Conservation (phyloP, 1,140 invertebrate species). For the Drosophila ogumai region DNA sequence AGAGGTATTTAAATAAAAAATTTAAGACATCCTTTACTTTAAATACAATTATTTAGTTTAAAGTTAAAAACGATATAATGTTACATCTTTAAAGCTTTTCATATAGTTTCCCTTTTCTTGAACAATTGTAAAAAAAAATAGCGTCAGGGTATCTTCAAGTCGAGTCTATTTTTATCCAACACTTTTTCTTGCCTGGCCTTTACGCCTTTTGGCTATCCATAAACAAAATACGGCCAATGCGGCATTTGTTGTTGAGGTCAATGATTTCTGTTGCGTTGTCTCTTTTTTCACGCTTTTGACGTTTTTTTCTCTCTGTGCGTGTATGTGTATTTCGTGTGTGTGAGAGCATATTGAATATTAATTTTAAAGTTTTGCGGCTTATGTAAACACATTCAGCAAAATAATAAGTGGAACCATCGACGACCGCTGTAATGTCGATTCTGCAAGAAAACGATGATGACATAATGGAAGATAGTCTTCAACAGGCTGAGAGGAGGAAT, state of each 20-base stretch:
- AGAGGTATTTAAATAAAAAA: too few species aligned
- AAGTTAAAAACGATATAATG: neutral
- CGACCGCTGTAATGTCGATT: slow-evolving; percentile 58
- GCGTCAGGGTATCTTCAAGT: slow-evolving; percentile 25
- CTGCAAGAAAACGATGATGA: slow-evolving; percentile 61
- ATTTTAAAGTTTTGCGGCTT: slow-evolving; percentile 64
- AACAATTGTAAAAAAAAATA: neutral
- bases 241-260: slow-evolving; percentile 73
- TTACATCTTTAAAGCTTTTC: neutral
- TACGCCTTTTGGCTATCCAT: slow-evolving; percentile 55
- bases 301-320: slow-evolving; percentile 43
- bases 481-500: neutral
- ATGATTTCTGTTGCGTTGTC: slow-evolving; percentile 77
- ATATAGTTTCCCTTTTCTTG: neutral
- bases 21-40: too few species aligned
- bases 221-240: slow-evolving; percentile 76
- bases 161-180: slow-evolving; percentile 5
- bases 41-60: too few species aligned
- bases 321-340: slow-evolving; percentile 1
- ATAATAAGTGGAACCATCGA: slow-evolving; percentile 49
- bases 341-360: slow-evolving; percentile 75
- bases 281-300: slow-evolving; percentile 68
- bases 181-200: slow-evolving; percentile 26
- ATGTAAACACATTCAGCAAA: slow-evolving; percentile 70
- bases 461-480: slow-evolving; percentile 56